These are phyloP conservation scores for Chelonus formosanus DNA, from an alignment of 2,888 invertebrate species.

Conservation along the genomic window DNA sequence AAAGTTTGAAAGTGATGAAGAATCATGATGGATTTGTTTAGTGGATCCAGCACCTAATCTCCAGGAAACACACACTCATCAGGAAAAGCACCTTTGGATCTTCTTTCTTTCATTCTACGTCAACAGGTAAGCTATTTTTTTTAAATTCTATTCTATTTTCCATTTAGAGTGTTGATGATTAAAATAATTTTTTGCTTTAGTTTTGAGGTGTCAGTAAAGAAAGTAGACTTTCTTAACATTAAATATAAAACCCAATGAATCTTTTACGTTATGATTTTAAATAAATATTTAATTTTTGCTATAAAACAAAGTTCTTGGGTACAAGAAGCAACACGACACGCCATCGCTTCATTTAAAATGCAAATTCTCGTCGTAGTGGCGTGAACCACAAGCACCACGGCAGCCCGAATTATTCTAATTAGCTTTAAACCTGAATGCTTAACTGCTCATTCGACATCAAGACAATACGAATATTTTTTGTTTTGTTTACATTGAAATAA, in stretches of 20 bases:
- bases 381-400: slow-evolving; percentile 53
- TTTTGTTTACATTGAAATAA: background rate
- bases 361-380: slow-evolving; percentile 59
- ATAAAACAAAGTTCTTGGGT: slow-evolving; percentile 58
- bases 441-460: slow-evolving; percentile 47
- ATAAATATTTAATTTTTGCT: slow-evolving; percentile 42
- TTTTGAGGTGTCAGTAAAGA: background rate
- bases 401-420: slow-evolving; percentile 65
- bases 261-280: slow-evolving; percentile 14
- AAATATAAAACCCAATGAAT: slow-evolving; percentile 40
- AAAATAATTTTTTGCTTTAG: too few species aligned
- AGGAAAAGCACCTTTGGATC: too few species aligned
- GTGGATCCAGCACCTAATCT: too few species aligned
- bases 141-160: too few species aligned
- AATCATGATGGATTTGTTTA: too few species aligned
- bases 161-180: too few species aligned
- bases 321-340: slow-evolving; percentile 53
- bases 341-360: slow-evolving; percentile 66
- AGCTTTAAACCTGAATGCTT: slow-evolving; percentile 55
- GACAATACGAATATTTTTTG: too few species aligned
- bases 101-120: too few species aligned
- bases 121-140: too few species aligned
- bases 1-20: too few species aligned
- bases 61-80: too few species aligned
- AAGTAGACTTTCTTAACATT: background rate